Evolutionary conservation across 1,140 invertebrate genomes (phyloP), one percentile per base, ranked within the genome.

Genomic region (Lutraria rhynchaena): DNA sequence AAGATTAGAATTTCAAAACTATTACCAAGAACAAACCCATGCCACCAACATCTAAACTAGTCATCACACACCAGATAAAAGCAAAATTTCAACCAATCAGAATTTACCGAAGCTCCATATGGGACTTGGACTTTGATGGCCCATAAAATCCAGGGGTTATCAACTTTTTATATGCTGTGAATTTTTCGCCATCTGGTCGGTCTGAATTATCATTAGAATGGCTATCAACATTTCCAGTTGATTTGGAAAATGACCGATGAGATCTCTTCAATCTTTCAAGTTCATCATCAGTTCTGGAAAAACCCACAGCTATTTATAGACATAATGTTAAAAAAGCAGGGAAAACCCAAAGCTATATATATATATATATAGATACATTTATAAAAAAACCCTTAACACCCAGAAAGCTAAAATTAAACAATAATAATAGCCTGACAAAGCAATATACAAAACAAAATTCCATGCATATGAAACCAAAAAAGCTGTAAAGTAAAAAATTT

Each of bases 121-220:
- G 74, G 46, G 81, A 83, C 46, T 81, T 83, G 7, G 81, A 87
- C 73, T 85, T 87, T 67, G 71, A 58, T 5, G 78, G 49, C 24
- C 85, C 82, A 81, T 83, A 86, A 58, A 86, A 87, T 19, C 86
- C 86, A 41, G 87, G 85, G 1, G 87, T 87, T 33, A 90, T 86
- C 37, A 90, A 65, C 70, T 88, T 89, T 83, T 87, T 89, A 69
- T 90, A 90, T 13, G 84, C 24, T 29, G 85, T 74, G 85, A 89
- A 90, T 27, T 81, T 81, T 33, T 81, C 81, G 19, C 73, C 53
- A 5, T 57, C 76, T 27, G 77, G 76, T 41, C 49, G 37, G 29
- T 83, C 82, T 65, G 78, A 83, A 33, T 74, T 83, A 53, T 7
- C 77, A 41, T 67, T 41, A 37, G 57, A 46, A 24, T 63, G 29